Evolutionary conservation across 2,888 invertebrate species (phyloP).

Genomic region (Tetheella fluctuosa): DNA sequence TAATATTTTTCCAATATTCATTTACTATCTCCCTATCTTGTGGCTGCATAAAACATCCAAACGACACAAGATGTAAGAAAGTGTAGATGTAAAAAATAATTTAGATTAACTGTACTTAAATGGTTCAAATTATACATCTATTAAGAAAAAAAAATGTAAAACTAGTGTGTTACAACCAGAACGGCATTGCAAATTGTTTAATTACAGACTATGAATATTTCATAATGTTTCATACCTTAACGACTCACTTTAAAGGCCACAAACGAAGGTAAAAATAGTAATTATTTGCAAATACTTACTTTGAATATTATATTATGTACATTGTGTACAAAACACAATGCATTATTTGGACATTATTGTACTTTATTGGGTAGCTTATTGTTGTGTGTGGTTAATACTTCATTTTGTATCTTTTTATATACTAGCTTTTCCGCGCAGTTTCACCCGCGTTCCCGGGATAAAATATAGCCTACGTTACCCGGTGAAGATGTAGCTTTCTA

Average conservation of each 20-base stretch:
- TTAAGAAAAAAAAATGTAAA: conserved; percentile 27
- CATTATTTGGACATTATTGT: background rate
- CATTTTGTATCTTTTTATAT: background rate
- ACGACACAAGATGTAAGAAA: conserved; percentile 16
- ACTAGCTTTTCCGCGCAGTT: too few species aligned
- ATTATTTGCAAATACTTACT: conserved; percentile 38
- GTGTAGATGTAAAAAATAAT: conserved; percentile 21
- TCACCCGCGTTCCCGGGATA: too few species aligned
- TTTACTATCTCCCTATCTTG: background rate
- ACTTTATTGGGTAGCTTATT: background rate
- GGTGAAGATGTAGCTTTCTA: too few species aligned
- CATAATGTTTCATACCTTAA: conserved; percentile 35
- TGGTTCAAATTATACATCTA: conserved; percentile 25
- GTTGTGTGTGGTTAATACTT: background rate
- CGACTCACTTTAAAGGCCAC: conserved; percentile 62
- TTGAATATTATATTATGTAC: conserved; percentile 8
- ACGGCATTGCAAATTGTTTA: conserved; percentile 63
- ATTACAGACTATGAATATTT: conserved; percentile 67
- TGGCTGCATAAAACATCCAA: background rate
- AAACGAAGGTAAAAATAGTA: conserved; percentile 58
- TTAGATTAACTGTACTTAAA: conserved; percentile 26
- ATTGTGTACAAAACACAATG: background rate
- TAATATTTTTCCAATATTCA: too few species aligned
- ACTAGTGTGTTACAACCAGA: conserved; percentile 41
- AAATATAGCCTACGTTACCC: too few species aligned